A percentile compares a stretch with the other conserved stretches of the same genome.
Evolutionary conservation across 2,797 vertebrate genomes (phyloP).

Genomic region (Denticeps clupeoides): DNA sequence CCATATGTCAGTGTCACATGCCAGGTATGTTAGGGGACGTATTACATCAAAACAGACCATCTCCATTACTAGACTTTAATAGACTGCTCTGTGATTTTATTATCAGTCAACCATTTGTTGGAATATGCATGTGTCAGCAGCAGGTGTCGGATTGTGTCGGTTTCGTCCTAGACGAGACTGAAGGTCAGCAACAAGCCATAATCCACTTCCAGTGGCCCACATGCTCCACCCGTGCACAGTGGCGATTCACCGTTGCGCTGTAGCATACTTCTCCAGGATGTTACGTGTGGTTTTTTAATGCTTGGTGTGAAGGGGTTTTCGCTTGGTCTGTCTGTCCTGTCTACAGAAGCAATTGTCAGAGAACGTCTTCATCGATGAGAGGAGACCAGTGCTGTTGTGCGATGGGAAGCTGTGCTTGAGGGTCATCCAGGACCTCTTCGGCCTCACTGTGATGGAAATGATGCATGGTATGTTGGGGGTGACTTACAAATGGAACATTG

Average conservation of each 20-base stretch:
- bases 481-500: no score
- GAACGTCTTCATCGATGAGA: constrained; percentile 68
- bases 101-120: no score
- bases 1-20: constrained; percentile 76
- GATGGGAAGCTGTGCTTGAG: constrained; percentile 72
- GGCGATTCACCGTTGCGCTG: background rate
- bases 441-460: constrained; percentile 78
- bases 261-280: background rate
- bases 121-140: no score
- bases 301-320: no score
- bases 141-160: no score
- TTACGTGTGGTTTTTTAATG: no score
- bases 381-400: constrained; percentile 74
- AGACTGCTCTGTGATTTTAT: no score
- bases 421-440: constrained; percentile 72
- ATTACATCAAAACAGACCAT: no score
- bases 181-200: background rate
- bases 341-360: constrained; percentile 71
- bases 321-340: no score
- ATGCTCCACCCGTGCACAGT: no score
- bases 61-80: no score
- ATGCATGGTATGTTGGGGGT: constrained; percentile 65
- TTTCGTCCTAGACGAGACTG: background rate
- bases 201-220: no score
- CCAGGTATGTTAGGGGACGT: constrained; percentile 79